Evolutionary conservation across 2,888 invertebrate genomes (phyloP).

Genomic region (Herminia tarsipennalis): DNA sequence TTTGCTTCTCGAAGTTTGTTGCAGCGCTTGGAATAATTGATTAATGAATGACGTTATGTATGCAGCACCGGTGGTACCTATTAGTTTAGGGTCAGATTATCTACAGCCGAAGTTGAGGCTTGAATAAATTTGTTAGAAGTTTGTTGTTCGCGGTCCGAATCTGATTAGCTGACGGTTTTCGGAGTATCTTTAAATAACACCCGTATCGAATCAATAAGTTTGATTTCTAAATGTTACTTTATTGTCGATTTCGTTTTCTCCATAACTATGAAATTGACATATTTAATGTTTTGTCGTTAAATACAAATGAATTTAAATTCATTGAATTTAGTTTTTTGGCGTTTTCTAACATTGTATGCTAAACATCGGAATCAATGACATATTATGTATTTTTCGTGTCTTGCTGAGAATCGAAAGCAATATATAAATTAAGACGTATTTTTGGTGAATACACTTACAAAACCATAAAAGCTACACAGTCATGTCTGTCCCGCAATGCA

Average conservation of each 20-base stretch:
- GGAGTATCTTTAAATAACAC: not conserved
- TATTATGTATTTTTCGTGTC: too few species aligned
- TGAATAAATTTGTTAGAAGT: constrained; percentile 53
- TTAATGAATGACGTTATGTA: constrained; percentile 44
- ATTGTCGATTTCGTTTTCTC: too few species aligned
- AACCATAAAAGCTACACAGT: too few species aligned
- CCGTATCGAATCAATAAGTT: not conserved
- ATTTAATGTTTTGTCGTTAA: not conserved
- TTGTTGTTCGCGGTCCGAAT: constrained; percentile 48
- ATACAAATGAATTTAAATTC: too few species aligned
- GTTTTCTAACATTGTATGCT: too few species aligned
- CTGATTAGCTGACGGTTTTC: constrained; percentile 35
- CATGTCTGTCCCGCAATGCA: too few species aligned
- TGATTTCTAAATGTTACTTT: not conserved
- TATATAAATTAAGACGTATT: too few species aligned
- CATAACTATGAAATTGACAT: too few species aligned
- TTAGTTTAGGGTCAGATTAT: constrained; percentile 51
- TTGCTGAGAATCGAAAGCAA: too few species aligned
- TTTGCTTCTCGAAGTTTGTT: constrained; percentile 31
- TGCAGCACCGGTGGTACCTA: constrained; percentile 45
- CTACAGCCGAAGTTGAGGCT: constrained; percentile 47
- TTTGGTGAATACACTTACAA: too few species aligned
- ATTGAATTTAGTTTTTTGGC: too few species aligned
- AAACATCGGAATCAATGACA: too few species aligned
- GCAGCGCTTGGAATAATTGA: constrained; percentile 40